Conservation (phyloP, 2,888 invertebrate species). For the Timema cristinae region DNA sequence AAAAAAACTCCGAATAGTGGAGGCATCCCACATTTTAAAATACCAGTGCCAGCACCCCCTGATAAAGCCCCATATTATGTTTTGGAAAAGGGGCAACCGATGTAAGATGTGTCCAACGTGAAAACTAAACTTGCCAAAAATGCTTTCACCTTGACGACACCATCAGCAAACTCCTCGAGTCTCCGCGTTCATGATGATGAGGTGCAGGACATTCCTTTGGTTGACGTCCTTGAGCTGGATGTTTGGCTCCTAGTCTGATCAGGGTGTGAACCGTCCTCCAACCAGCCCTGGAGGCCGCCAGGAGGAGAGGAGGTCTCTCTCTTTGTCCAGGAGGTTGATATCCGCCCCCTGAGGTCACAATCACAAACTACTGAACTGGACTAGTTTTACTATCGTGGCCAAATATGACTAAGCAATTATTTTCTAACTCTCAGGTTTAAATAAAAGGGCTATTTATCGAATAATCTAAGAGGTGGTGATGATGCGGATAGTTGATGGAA, state of each 20-base stretch:
- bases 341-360: slow-evolving; percentile 65
- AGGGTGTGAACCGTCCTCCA: slow-evolving; percentile 76
- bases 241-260: slow-evolving; percentile 69
- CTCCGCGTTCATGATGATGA: slow-evolving; percentile 83
- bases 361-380: neutral
- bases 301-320: slow-evolving; percentile 71
- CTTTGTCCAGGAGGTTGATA: slow-evolving; percentile 73
- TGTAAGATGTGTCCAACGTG: no score
- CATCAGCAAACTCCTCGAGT: slow-evolving; percentile 69
- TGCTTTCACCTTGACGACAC: slow-evolving; percentile 60
- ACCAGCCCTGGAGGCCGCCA: slow-evolving; percentile 77
- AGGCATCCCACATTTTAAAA: no score
- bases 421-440: no score
- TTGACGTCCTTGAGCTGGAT: slow-evolving; percentile 74
- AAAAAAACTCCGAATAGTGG: no score
- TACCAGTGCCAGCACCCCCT: no score
- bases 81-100: no score
- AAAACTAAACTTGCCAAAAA: no score
- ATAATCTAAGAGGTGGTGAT: no score
- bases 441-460: no score
- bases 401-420: neutral
- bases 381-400: neutral
- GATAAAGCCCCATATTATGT: no score
- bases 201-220: slow-evolving; percentile 77
- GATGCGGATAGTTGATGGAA: no score